These are phyloP conservation scores for Tachina fera DNA, from an alignment of 2,888 invertebrate species.

Conservation along the genomic window DNA sequence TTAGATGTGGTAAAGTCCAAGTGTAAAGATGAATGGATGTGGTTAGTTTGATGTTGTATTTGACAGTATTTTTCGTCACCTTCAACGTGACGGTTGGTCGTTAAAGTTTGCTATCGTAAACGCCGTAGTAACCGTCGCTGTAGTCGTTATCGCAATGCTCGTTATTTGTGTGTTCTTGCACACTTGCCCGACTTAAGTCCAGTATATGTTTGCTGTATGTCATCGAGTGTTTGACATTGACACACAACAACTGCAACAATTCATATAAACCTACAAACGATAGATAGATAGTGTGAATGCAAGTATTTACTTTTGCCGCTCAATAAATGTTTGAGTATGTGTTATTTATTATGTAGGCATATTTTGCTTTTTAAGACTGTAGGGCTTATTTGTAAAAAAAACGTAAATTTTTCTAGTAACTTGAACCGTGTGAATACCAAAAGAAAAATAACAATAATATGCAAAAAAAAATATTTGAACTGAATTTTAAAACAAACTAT, in stretches of 20 bases:
- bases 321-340: slow-evolving; percentile 49
- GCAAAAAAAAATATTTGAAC: neutral
- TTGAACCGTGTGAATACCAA: slow-evolving; percentile 38
- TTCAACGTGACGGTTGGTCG: slow-evolving; percentile 57
- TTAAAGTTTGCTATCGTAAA: slow-evolving; percentile 18
- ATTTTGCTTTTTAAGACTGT: neutral
- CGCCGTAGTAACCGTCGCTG: neutral
- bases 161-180: slow-evolving; percentile 22
- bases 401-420: slow-evolving; percentile 4
- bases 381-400: slow-evolving; percentile 20
- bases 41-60: too few relatives aligned
- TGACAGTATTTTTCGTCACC: slow-evolving; percentile 62
- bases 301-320: slow-evolving; percentile 28
- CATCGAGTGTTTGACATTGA: slow-evolving; percentile 56
- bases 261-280: slow-evolving; percentile 13
- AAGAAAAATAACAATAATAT: slow-evolving; percentile 24
- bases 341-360: neutral
- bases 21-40: slow-evolving; percentile 7
- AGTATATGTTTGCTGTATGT: slow-evolving; percentile 28
- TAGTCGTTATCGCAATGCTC: neutral
- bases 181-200: neutral
- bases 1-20: slow-evolving; percentile 3
- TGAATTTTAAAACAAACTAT: slow-evolving; percentile 16
- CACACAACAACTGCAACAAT: slow-evolving; percentile 51
- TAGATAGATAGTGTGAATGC: neutral